phyloP scores from a whole-genome alignment of 92 coral and sea anemone species.

The Muricea muricata region DNA sequence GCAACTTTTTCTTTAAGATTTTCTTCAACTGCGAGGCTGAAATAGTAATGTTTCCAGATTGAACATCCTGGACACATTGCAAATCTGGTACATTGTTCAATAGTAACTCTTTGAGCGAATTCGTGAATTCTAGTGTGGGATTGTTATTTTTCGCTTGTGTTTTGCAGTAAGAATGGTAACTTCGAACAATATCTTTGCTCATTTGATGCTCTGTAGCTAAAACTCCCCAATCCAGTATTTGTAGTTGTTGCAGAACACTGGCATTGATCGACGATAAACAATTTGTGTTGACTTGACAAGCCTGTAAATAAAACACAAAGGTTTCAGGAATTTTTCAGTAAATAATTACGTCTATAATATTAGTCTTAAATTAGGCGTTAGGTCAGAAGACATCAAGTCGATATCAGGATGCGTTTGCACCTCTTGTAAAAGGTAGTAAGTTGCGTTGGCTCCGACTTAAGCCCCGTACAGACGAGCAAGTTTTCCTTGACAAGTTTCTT shows the following conservation, averaged over 20 bases:
- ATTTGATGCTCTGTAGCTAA: conserved; percentile 35
- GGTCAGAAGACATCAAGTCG: too few species aligned
- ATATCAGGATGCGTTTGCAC: too few species aligned
- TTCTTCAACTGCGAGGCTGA: conserved; percentile 61
- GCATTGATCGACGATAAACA: conserved; percentile 51
- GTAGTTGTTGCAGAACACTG: conserved; percentile 52
- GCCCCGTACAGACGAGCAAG: too few species aligned
- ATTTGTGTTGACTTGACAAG: conserved; percentile 60
- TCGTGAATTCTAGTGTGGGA: not conserved
- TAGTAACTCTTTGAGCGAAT: not conserved
- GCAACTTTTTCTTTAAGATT: conserved; percentile 51
- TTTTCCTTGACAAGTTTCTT: too few species aligned
- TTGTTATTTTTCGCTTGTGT: not conserved
- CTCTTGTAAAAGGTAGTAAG: too few species aligned
- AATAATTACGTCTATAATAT: too few species aligned
- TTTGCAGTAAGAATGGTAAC: conserved; percentile 20
- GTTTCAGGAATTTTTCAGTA: too few species aligned
- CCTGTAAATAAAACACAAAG: conserved; percentile 39
- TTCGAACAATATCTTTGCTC: not conserved
- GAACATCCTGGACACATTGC: conserved; percentile 2
- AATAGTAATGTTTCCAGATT: conserved; percentile 52
- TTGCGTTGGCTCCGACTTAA: too few species aligned
- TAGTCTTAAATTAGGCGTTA: too few species aligned
- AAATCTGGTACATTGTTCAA: not conserved
- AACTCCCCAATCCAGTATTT: conserved; percentile 74